phyloP scores from a whole-genome alignment of 2,797 vertebrate genomes.

The Chaenodraco wilsoni region DNA sequence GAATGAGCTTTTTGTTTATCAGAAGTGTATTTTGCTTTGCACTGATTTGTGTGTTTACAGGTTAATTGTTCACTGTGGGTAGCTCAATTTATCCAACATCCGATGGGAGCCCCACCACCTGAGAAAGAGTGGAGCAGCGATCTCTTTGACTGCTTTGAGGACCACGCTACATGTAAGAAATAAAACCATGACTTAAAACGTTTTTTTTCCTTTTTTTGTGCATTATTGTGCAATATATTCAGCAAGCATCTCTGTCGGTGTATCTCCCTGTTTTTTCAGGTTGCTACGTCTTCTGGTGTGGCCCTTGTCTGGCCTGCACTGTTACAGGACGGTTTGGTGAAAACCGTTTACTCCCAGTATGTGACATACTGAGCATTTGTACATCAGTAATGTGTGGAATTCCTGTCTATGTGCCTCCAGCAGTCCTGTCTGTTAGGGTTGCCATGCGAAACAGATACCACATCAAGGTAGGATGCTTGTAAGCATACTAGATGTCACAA shows the following conservation, averaged over 20 bases:
- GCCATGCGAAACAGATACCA: constrained; percentile 53
- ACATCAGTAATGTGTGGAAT: not conserved
- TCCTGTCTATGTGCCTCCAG: constrained; percentile 47
- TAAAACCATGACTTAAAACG: not conserved
- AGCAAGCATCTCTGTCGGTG: not conserved
- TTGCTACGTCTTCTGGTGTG: constrained; percentile 74
- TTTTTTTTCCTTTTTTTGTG: not conserved
- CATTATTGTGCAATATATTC: not conserved
- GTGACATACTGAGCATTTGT: constrained; percentile 39
- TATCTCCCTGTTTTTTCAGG: constrained; percentile 27
- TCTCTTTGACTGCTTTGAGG: constrained; percentile 59
- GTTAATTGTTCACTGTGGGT: not conserved
- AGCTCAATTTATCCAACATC: not conserved
- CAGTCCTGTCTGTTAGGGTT: constrained; percentile 33
- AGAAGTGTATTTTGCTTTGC: too few species aligned
- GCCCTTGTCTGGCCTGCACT: constrained; percentile 62
- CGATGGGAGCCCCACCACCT: not conserved
- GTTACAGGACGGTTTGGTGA: constrained; percentile 60
- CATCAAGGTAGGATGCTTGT: constrained; percentile 50
- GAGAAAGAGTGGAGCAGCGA: constrained; percentile 25
- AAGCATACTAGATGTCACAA: not conserved
- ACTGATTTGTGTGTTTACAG: not conserved
- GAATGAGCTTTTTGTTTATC: too few species aligned
- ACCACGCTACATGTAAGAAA: constrained; percentile 43
- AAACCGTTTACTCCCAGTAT: constrained; percentile 59